Evolutionary conservation across 2,113 vertebrate species (phyloP).

Genomic region (Stomatorhinus ivindoensis): DNA sequence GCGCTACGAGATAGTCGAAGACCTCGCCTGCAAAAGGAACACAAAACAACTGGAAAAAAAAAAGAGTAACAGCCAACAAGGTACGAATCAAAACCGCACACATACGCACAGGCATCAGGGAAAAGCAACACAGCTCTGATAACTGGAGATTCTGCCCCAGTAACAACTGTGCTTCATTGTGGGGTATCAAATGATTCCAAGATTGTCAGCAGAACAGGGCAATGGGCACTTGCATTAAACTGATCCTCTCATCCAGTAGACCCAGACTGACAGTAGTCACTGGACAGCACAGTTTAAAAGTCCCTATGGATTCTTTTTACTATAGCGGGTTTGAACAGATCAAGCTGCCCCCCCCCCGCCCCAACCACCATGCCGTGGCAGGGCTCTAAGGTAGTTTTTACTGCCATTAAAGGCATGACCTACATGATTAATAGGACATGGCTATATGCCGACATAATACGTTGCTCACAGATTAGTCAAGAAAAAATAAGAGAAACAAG

Average conservation of each 20-base stretch:
- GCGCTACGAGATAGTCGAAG: slow-evolving; percentile 86
- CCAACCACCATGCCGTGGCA: background rate
- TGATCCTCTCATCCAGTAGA: background rate
- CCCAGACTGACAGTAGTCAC: background rate
- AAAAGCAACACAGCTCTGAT: background rate
- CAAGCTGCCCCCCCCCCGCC: background rate
- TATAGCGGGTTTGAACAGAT: background rate
- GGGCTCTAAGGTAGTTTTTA: background rate
- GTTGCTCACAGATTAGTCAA: background rate
- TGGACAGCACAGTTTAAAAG: background rate
- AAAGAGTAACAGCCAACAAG: background rate
- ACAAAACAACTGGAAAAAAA: slow-evolving; percentile 3
- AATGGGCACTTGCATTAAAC: background rate
- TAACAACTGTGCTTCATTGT: background rate
- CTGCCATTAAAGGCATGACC: background rate
- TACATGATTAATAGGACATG: background rate
- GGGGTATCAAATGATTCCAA: background rate
- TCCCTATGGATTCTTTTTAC: background rate
- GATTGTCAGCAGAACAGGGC: background rate
- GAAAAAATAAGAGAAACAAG: background rate
- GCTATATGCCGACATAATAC: background rate
- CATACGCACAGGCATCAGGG: background rate
- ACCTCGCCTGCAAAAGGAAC: slow-evolving; percentile 68
- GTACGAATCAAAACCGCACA: background rate
- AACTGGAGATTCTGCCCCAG: background rate